Evolutionary conservation across 1,140 invertebrate species (phyloP).

Genomic region (Orchestia grillus): DNA sequence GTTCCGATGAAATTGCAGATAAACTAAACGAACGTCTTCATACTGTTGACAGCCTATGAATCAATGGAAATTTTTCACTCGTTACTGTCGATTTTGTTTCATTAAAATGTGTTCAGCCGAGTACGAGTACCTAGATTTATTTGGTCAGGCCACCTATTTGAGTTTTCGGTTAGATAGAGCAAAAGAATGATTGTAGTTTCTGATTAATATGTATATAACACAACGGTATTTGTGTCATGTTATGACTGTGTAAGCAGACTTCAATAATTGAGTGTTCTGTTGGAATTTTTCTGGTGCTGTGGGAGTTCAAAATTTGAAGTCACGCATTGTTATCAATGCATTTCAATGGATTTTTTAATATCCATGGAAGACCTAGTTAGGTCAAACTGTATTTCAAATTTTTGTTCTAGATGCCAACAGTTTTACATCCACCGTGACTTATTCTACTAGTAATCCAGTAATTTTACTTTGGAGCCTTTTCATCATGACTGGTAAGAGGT

Average conservation of each 20-base stretch:
- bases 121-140: too few relatives aligned
- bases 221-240: neutral
- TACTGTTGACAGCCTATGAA: neutral
- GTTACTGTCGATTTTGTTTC: neutral
- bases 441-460: neutral
- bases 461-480: neutral
- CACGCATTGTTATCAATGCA: neutral
- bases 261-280: neutral
- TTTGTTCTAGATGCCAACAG: neutral
- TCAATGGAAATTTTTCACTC: neutral
- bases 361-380: neutral
- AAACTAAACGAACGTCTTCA: neutral
- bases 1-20: neutral
- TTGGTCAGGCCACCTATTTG: neutral
- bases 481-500: neutral
- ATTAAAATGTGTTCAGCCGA: neutral
- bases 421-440: neutral
- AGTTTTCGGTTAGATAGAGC: neutral
- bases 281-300: neutral
- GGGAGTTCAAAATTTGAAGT: neutral
- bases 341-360: neutral
- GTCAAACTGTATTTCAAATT: neutral
- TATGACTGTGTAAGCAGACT: neutral
- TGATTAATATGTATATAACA: neutral
- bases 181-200: neutral